These are phyloP conservation scores for Atta colombica DNA, from an alignment of 1,140 invertebrate genomes.

Conservation along the genomic window DNA sequence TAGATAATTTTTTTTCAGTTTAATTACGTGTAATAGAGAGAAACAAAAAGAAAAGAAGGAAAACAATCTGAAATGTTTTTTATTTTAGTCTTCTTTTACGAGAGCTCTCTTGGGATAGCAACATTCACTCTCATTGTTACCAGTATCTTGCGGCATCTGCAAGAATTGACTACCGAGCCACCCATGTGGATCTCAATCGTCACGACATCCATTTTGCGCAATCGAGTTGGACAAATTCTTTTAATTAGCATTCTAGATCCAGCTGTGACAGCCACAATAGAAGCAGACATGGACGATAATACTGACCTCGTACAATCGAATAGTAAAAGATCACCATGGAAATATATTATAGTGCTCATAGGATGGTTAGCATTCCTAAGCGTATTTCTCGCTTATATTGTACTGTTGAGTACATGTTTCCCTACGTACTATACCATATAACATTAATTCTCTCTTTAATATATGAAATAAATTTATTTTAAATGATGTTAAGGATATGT, in stretches of 20 bases:
- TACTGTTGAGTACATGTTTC: slow-evolving; percentile 71
- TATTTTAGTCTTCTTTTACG: slow-evolving; percentile 84
- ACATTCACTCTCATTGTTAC: slow-evolving; percentile 83
- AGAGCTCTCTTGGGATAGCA: slow-evolving; percentile 83
- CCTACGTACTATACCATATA: slow-evolving; percentile 46
- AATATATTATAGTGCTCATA: slow-evolving; percentile 72
- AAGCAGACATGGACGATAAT: slow-evolving; percentile 77
- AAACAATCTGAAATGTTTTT: slow-evolving; percentile 36
- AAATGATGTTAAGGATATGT: background rate
- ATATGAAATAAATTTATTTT: slow-evolving; percentile 12
- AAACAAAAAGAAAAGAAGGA: background rate
- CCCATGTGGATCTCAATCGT: slow-evolving; percentile 71
- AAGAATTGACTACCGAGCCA: slow-evolving; percentile 57
- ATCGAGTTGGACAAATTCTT: slow-evolving; percentile 78
- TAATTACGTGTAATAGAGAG: background rate
- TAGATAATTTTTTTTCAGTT: slow-evolving; percentile 17
- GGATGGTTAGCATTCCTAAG: slow-evolving; percentile 75
- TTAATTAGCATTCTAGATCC: slow-evolving; percentile 79
- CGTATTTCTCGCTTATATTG: slow-evolving; percentile 71
- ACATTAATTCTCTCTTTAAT: background rate
- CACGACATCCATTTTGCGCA: slow-evolving; percentile 70
- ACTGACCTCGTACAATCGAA: slow-evolving; percentile 68
- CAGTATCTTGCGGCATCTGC: slow-evolving; percentile 79
- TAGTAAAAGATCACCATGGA: slow-evolving; percentile 69
- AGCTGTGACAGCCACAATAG: slow-evolving; percentile 76